phyloP scores from a whole-genome alignment of 2,888 invertebrate genomes.

The Tipula confusa region DNA sequence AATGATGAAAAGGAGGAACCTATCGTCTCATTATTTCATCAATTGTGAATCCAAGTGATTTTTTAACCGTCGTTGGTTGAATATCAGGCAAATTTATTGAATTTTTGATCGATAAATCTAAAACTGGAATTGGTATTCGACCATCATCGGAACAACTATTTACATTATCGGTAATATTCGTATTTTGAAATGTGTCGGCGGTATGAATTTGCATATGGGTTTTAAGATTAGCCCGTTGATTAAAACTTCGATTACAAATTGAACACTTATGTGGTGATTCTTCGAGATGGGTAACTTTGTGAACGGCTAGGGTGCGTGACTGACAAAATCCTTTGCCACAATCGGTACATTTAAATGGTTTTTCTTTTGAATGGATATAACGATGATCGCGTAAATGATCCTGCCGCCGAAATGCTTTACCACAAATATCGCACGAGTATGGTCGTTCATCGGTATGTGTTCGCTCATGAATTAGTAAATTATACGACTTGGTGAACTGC shows the following conservation, averaged over 20 bases:
- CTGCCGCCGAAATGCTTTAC: conserved; percentile 91
- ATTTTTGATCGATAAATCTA: conserved; percentile 56
- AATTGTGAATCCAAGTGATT: conserved; percentile 72
- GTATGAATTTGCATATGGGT: conserved; percentile 84
- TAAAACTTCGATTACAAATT: conserved; percentile 83
- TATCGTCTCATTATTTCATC: conserved; percentile 86
- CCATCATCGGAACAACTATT: neutral
- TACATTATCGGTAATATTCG: neutral
- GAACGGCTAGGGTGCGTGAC: conserved; percentile 90
- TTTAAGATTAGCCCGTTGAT: conserved; percentile 88
- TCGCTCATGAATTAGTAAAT: conserved; percentile 92
- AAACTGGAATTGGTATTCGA: conserved; percentile 42
- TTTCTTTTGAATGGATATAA: conserved; percentile 97
- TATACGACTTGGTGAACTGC: conserved; percentile 97
- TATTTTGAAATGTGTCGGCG: neutral
- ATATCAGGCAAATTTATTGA: neutral
- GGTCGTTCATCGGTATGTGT: conserved; percentile 97
- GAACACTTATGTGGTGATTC: conserved; percentile 92
- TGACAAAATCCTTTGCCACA: conserved; percentile 99
- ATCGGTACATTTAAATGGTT: conserved; percentile 94
- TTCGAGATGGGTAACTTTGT: conserved; percentile 89
- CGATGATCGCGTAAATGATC: conserved; percentile 90
- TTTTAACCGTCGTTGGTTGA: conserved; percentile 46
- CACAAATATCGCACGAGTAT: conserved; percentile 93
- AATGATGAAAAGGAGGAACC: no score